Evolutionary conservation across 2,888 invertebrate genomes (phyloP), one percentile per base, ranked within the genome.

Genomic region (Horisme vitalbata): DNA sequence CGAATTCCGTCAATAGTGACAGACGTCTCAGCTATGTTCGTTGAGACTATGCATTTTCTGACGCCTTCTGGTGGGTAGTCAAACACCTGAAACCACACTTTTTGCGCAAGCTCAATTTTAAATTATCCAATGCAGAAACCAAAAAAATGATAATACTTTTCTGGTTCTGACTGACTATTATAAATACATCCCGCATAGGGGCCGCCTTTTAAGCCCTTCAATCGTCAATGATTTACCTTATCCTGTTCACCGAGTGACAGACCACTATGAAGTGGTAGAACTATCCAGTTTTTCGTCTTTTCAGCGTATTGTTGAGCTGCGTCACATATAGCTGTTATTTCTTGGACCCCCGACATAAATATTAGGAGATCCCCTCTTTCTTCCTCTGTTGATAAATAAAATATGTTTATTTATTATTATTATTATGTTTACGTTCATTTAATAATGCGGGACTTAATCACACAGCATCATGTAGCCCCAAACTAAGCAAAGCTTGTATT

Each of bases 11-110:
- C 99, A 41, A 99, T 99, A 0, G 99, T 99, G 2, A 99, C 95
- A 0, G 99, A 99, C 0, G 99, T 99, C 89, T 99, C 99, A 0
- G 99, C 99, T 45, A 99, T 99, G 72, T 99, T 99, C 0, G 99
- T 99, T 0, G 98, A 97, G 0, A 99, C 94, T 49, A 99, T 97
- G 77, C 99, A 99, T 78, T 99, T 99, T 39, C 99, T 91, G 2
- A 97, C 93, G 3, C 98, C 97, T 41, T 97, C 96, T 0, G 99
- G 99, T 0, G 99, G 94, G 69, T 97, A 96, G 73, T 99, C 97
- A 75, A 99, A 99, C 4, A 96, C 95, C 94, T 93, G 27, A 1
- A 28, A 55, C n/a, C n/a, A n/a, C n/a, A n/a, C n/a, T n/a, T n/a
- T n/a, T n/a, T n/a, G n/a, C n/a, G n/a, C n/a, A n/a, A n/a, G n/a